Evolutionary conservation across 2,888 invertebrate genomes (phyloP).

Genomic region (Parnassius glacialis): DNA sequence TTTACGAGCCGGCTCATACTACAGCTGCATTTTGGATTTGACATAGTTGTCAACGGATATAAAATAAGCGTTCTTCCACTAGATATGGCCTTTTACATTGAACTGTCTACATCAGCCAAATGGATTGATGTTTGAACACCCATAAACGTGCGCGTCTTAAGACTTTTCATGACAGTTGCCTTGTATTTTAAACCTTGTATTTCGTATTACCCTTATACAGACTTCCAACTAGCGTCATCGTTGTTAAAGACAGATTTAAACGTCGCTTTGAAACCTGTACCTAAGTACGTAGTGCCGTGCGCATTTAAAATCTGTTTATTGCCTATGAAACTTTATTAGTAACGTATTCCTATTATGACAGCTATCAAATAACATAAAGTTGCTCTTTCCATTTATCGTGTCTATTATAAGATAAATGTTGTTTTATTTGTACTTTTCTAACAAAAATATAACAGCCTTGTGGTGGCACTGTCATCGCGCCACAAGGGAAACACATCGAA

Average conservation of each 20-base stretch:
- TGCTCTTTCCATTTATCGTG: too few species aligned
- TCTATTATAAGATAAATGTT: too few species aligned
- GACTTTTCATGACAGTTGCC: slow-evolving; percentile 6
- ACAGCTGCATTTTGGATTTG: slow-evolving; percentile 9
- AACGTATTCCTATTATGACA: too few species aligned
- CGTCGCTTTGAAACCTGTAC: too few species aligned
- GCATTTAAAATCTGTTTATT: too few species aligned
- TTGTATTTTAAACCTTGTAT: background rate
- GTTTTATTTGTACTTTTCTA: too few species aligned
- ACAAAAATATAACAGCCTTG: too few species aligned
- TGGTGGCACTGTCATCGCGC: too few species aligned
- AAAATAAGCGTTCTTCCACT: slow-evolving; percentile 4
- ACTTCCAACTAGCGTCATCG: background rate
- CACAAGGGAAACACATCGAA: too few species aligned
- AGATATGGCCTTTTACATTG: slow-evolving; percentile 11
- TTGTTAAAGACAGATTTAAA: too few species aligned
- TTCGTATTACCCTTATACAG: slow-evolving; percentile 10
- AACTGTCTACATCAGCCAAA: slow-evolving; percentile 18
- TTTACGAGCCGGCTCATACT: slow-evolving; percentile 6
- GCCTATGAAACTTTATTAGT: too few species aligned
- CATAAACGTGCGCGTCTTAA: slow-evolving; percentile 4
- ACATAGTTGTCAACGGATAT: slow-evolving; percentile 7
- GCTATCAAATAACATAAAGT: background rate
- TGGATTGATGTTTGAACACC: slow-evolving; percentile 5
- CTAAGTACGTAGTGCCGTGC: too few species aligned